Conservation (phyloP, 2,113 vertebrate genomes). For the Protobothrops flavoviridis region DNA sequence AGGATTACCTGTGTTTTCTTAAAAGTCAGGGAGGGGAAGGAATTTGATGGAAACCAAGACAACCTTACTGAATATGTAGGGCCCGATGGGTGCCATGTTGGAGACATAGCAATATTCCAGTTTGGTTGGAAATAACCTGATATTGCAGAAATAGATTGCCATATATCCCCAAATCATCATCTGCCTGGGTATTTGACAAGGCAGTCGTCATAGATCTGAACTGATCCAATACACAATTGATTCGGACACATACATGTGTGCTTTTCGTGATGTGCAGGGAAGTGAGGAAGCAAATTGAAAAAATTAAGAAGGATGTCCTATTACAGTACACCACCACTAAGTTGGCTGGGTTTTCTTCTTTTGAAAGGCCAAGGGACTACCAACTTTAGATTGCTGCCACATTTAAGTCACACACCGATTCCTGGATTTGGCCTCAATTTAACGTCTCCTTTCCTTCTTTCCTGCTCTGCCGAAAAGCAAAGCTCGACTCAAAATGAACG, state of each 20-base stretch:
- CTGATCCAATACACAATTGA: background rate
- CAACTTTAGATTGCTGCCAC: background rate
- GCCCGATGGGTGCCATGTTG: background rate
- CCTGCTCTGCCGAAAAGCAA: constrained; percentile 28
- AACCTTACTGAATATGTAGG: background rate
- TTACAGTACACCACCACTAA: background rate
- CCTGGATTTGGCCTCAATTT: background rate
- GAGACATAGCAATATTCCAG: background rate
- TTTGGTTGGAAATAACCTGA: background rate
- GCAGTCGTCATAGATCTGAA: background rate
- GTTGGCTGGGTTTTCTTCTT: background rate
- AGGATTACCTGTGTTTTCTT: background rate
- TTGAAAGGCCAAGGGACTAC: background rate
- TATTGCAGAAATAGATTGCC: background rate
- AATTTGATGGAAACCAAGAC: background rate
- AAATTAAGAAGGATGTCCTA: background rate
- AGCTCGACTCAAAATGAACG: constrained; percentile 51
- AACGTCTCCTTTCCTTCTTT: background rate
- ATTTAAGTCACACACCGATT: background rate
- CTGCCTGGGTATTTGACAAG: background rate
- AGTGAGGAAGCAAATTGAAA: background rate
- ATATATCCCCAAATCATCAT: background rate
- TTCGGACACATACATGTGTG: background rate
- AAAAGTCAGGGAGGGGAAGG: background rate
- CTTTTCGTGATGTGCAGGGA: background rate